Base-by-base conservation (phyloP, 2,888 invertebrate species). In the Ptychoptera contaminata region DNA sequence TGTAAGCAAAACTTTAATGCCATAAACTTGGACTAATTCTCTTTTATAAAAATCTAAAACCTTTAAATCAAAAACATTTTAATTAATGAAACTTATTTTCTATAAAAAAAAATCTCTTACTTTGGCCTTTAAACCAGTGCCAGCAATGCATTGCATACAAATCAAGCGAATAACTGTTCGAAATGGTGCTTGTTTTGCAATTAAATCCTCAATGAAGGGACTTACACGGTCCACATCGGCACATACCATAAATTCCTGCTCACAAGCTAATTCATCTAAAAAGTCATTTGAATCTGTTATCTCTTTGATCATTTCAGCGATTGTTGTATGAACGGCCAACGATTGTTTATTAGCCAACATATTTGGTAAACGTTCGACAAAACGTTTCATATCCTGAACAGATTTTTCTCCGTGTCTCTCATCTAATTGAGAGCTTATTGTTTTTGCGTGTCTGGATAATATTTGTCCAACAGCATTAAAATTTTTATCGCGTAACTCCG, bases 321-420 rank as follows among this genome's bases (percentile, higher is more conserved):
- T 87, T 32, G 91, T 84, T 6, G 90, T 93, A 58, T 96, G 93
- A 63, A 74, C 68, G 31, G 84, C 81, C n/a, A 91, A 68, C 1
- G 88, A 87, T 58, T 84, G 80, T 57, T 92, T 91, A 51, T 83
- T 81, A 15, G 81, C 82, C 56, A 93, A 68, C 68, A 96, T 76
- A 54, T 84, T 82, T 1, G 93, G 93, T 50, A 96, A 68, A 43
- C 83, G 79, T 32, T 87, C 81, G 2, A 96, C 94, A 63, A 93
- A 91, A 57, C 85, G 79, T 60, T 91, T 92, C 67, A 96, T 88
- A 66, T 94, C 92, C 55, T 87, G 86, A n/a, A 97, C 84, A 0
- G 91, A 82, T 61, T 86, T 88, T 45, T 88, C 84, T 41, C 76
- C 76, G 58, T 87, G 83, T 29, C 82, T 74, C 57, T 91, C 87